Base-by-base conservation (phyloP, 2,113 vertebrate species). In the Aix galericulata region DNA sequence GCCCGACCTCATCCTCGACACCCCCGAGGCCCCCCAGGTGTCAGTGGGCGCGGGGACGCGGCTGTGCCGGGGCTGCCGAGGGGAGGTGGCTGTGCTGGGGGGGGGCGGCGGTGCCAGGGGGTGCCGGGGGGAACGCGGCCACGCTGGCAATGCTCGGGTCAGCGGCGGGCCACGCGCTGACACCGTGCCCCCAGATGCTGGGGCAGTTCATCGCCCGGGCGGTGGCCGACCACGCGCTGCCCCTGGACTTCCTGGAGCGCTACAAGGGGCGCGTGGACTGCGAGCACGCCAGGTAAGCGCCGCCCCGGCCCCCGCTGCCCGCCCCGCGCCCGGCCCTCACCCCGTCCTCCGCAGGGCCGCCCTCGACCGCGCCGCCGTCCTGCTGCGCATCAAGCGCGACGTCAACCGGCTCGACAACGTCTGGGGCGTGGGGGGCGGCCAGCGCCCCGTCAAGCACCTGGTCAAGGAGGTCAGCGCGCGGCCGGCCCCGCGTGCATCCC, bases 211-310 rank as follows among this genome's bases (percentile, higher is more conserved):
- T 99, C 11, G 98, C 98, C 58, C 96, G 98, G 91, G 98, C 98
- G 27, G 98, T 99, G 59, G 98, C 98, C 0, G 98, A 99, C 96
- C 98, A 99, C 13, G 98, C 98, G 69, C 97, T 99, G 48, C 97
- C 98, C 7, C 97, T 98, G 96, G 96, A 97, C 34, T 99, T 99
- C 91, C 97, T 99, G 75, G 98, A 98, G 91, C 97, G 96, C 90
- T 98, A 99, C 97, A 99, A 98, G 91, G 98, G 98, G 78, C 98
- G 98, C 60, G 98, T 99, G 94, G 98, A 98, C 97, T 99, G 98
- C 71, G 98, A 98, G 4, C 97, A 99, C 22, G 98, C 98, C 84
- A 98, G 98, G 98, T 99, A 89, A 96, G 96, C 5, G 38, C 18
- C n/a, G 6, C 20, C 42, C 36, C 27, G 3, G 25, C 9, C 36